Evolutionary conservation across 2,113 vertebrate genomes (phyloP), one percentile per base, ranked within the genome.

Genomic region (Chaetodon trifascialis): DNA sequence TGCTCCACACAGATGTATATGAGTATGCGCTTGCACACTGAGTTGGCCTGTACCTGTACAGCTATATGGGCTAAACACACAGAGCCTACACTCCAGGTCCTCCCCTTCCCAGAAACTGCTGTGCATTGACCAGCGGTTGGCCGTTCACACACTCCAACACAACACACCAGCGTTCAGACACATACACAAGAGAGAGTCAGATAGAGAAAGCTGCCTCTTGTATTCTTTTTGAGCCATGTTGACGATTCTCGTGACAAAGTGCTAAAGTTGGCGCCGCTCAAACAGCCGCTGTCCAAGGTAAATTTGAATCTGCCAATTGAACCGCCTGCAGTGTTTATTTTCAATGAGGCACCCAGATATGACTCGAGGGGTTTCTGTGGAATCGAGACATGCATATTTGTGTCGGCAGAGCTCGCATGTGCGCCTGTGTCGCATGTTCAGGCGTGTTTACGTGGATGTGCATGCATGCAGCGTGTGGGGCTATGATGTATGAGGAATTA

Each of bases 221-320:
- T 90, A 54, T 91, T 91, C 80, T 93, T 92, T 93, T 91, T 44
- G 91, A 92, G 81, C 77, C 85, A 77, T 94, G 93, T 93, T 89
- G 94, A 77, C 23, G 64, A 93, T 88, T 93, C 87, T 92, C 68
- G 9, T 91, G 93, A 94, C 93, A 94, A 93, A 93, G 93, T 90
- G 93, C 59, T 79, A 93, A 91, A 91, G 88, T 88, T 91, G 88
- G 90, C 89, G 34, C 76, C 3, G 72, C 66, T 71, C 56, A 62
- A 84, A 64, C 77, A 47, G 47, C 80, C 70, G 86, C 62, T 1
- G 55, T 86, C 90, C 92, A 90, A 90, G 72, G 89, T 85, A 79
- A 92, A 90, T 80, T 11, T 73, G 34, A 56, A 74, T 54, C 70
- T 66, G 75, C 86, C 82, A 86, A 69, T 58, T 68, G 73, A 80